Percentiles rank a stretch among this genome's conserved stretches.
Evolutionary conservation across 2,797 vertebrate species (phyloP).

Genomic region (Phalanger gymnotis): DNA sequence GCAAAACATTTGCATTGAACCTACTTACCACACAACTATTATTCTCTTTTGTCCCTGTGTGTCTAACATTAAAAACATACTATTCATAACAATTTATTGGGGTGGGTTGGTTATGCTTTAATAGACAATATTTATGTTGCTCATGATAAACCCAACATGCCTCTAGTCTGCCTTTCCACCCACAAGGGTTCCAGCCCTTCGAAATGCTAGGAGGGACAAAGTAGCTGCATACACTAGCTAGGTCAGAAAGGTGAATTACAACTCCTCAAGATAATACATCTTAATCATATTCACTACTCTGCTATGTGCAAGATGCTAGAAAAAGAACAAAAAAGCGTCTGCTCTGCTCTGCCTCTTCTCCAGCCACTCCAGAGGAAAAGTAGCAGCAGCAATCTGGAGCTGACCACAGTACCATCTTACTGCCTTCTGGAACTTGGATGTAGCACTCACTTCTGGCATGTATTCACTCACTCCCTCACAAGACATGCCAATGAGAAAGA

Average conservation of each 20-base stretch:
- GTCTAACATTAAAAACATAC: background rate
- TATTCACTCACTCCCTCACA: background rate
- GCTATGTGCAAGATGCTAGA: background rate
- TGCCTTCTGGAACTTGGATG: background rate
- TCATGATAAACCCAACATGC: constrained; percentile 56
- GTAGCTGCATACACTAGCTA: background rate
- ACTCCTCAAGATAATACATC: background rate
- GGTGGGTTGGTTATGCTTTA: constrained; percentile 37
- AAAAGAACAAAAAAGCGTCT: background rate
- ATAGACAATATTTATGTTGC: constrained; percentile 24
- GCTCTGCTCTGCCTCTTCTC: background rate
- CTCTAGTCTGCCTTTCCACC: background rate
- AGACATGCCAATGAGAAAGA: background rate
- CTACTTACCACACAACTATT: constrained; percentile 8
- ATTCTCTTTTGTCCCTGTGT: background rate
- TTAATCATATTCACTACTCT: background rate
- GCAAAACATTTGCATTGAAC: constrained; percentile 15
- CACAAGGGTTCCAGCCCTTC: background rate
- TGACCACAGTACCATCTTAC: background rate
- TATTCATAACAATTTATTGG: background rate
- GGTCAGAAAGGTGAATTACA: background rate
- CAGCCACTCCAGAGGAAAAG: background rate
- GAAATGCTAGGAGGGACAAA: background rate
- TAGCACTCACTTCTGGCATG: background rate
- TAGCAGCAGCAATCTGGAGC: background rate